Percentiles rank a stretch among this genome's conserved stretches.
Evolutionary conservation across 2,888 invertebrate genomes (phyloP).

Genomic region (Diadromus collaris): DNA sequence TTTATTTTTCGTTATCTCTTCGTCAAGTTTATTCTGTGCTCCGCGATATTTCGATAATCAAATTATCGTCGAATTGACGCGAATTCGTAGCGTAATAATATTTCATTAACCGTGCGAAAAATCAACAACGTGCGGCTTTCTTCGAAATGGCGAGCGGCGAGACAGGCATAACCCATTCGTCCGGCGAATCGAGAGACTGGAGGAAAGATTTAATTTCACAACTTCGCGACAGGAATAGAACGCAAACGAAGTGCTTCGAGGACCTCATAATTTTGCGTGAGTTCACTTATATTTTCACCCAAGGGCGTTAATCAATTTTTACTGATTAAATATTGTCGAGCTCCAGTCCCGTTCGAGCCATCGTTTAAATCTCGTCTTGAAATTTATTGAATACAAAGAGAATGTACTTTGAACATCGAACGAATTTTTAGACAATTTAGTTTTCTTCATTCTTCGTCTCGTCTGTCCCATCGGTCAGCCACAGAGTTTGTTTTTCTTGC

Average conservation of each 20-base stretch:
- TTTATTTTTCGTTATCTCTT: neutral
- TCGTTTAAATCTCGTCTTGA: neutral
- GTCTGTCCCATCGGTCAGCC: no score
- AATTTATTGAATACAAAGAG: neutral
- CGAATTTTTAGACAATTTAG: no score
- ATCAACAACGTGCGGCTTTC: neutral
- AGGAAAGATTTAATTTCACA: slow-evolving; percentile 86
- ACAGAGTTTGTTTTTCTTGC: no score
- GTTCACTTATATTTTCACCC: slow-evolving; percentile 76
- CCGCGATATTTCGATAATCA: slow-evolving; percentile 8
- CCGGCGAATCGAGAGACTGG: slow-evolving; percentile 82
- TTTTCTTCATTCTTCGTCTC: no score
- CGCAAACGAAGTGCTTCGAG: slow-evolving; percentile 88
- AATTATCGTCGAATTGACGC: slow-evolving; percentile 13
- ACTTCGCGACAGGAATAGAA: slow-evolving; percentile 88
- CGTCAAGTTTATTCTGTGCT: neutral
- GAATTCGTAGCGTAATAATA: neutral
- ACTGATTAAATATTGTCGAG: neutral
- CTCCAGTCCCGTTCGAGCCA: neutral
- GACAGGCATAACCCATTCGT: slow-evolving; percentile 65
- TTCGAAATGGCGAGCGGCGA: slow-evolving; percentile 73
- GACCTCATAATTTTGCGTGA: slow-evolving; percentile 92
- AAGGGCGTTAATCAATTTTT: neutral
- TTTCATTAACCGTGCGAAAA: slow-evolving; percentile 1
- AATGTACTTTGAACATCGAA: no score